Conservation (phyloP, 2,888 invertebrate species). For the Platycnemis pennipes region DNA sequence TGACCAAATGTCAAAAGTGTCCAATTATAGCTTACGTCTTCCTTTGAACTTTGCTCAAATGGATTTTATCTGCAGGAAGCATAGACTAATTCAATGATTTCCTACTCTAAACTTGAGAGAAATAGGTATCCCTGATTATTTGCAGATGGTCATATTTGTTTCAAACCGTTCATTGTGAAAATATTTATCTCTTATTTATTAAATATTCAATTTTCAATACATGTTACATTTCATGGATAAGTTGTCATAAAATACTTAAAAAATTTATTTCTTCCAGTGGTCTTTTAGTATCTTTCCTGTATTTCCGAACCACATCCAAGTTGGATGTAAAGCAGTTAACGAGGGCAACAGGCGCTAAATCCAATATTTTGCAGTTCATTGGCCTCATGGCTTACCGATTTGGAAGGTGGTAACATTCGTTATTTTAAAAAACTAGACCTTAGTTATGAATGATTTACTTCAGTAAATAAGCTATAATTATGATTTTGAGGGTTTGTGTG, state of each 20-base stretch:
- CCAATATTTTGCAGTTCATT: conserved; percentile 78
- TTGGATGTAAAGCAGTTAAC: conserved; percentile 82
- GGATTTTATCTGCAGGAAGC: too few species aligned
- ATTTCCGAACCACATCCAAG: conserved; percentile 84
- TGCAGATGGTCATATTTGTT: too few species aligned
- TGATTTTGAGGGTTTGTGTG: too few species aligned
- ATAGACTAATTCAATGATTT: too few species aligned
- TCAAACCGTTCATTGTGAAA: too few species aligned
- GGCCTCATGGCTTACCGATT: conserved; percentile 79
- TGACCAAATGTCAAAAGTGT: too few species aligned
- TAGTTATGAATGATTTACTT: neutral
- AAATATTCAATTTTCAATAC: neutral
- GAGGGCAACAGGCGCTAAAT: conserved; percentile 78
- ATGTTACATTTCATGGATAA: neutral
- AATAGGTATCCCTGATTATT: too few species aligned
- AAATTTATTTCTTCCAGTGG: conserved; percentile 81
- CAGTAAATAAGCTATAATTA: neutral
- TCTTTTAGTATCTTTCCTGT: conserved; percentile 87
- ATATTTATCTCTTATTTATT: neutral
- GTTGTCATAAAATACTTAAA: neutral
- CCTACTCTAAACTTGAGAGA: too few species aligned
- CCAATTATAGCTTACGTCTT: too few species aligned
- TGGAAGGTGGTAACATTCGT: conserved; percentile 71
- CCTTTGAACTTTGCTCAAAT: too few species aligned
- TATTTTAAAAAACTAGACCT: neutral